Base-by-base conservation (phyloP, 2,113 vertebrate genomes). In the Eretmochelys imbricata region DNA sequence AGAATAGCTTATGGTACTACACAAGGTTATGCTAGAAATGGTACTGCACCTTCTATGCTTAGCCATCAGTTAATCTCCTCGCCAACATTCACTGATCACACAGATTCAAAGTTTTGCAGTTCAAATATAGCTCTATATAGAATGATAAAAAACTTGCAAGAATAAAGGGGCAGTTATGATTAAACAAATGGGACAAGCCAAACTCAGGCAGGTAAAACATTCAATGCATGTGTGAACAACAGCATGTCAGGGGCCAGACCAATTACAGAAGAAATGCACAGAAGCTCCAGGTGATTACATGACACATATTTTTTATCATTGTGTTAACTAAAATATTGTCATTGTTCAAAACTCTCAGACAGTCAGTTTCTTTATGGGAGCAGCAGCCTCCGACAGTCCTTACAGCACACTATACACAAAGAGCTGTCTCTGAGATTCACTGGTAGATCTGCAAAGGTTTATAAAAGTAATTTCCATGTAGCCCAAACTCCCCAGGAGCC, bases 41-140 rank as follows among this genome's bases (percentile, higher is more conserved):
- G 90, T 85, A 86, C 80, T 82, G 42, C 1, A 6, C 82, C 29
- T 89, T 92, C 88, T 53, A 82, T 87, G 16, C 50, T 13, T 82
- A 83, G 57, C 38, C 93, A 82, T 8, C 10, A 49, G 22, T 55
- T 80, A 55, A 86, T 54, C 5, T 91, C 31, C 76, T 88, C 48
- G 48, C 55, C 54, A 88, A 51, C 62, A 93, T 59, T 82, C 16
- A 31, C 76, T 84, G 76, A 48, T 96, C 85, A 80, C 14, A 75
- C 50, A 87, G 31, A 85, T 85, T 84, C 82, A 85, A 59, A 95
- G 31, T 86, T 91, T 88, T 88, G 51, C 46, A 29, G 2, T 59
- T 14, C 14, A 12, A 38, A 10, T 42, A 88, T 83, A 31, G 80
- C 75, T 75, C 38, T 85, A 20, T 10, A 89, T 81, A 48, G 22